phyloP scores from a whole-genome alignment of 2,888 invertebrate genomes.

The Sminthurides aquaticus region DNA sequence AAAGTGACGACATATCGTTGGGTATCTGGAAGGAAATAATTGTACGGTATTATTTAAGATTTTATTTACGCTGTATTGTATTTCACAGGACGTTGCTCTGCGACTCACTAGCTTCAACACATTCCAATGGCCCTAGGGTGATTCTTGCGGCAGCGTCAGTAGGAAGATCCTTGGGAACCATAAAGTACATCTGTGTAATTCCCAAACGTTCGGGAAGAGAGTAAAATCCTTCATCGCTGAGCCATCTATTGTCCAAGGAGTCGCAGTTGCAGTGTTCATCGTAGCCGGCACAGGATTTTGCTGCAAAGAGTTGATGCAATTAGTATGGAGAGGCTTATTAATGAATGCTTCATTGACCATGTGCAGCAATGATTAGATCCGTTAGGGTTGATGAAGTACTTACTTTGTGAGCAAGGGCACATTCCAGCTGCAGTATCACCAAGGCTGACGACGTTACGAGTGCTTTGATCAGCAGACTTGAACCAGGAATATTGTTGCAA shows the following conservation, averaged over 20 bases:
- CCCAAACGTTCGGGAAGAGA: constrained; percentile 73
- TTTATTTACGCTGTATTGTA: not conserved
- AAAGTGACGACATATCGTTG: constrained; percentile 89
- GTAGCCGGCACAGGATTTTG: constrained; percentile 65
- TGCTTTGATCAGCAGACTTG: constrained; percentile 66
- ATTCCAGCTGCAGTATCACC: constrained; percentile 53
- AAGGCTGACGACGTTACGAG: constrained; percentile 67
- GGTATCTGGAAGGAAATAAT: constrained; percentile 58
- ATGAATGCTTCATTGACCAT: too few species aligned
- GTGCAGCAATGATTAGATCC: too few species aligned
- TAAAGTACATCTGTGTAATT: constrained; percentile 81
- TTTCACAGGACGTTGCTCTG: too few species aligned
- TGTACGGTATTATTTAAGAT: not conserved
- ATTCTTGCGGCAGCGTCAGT: constrained; percentile 78
- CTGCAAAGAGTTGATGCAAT: constrained; percentile 29
- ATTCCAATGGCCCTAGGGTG: constrained; percentile 82
- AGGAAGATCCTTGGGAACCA: constrained; percentile 74
- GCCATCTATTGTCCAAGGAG: constrained; percentile 71
- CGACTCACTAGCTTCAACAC: constrained; percentile 92
- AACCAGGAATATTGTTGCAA: constrained; percentile 85
- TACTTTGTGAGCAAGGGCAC: constrained; percentile 52
- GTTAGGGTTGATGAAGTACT: too few species aligned
- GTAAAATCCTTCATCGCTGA: constrained; percentile 79
- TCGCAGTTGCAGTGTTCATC: constrained; percentile 74
- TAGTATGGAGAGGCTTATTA: not conserved